Conservation (phyloP, 2,888 invertebrate species). For the Apotomis turbidana region DNA sequence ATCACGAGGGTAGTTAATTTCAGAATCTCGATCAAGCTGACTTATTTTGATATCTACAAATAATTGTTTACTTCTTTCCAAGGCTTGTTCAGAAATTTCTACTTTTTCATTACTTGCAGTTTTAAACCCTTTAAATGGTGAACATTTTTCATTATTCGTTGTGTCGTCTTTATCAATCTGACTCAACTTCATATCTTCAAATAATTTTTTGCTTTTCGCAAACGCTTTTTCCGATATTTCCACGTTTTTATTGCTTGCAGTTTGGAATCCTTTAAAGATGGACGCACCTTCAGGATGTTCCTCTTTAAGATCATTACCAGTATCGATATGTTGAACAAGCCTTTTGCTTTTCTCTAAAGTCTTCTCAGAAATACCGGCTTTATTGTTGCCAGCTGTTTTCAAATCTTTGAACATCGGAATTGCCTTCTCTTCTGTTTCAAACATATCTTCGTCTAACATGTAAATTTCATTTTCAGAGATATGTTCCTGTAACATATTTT, state of each 20-base stretch:
- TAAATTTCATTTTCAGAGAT: slow-evolving; percentile 53
- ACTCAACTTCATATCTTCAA: slow-evolving; percentile 53
- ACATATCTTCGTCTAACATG: slow-evolving; percentile 29
- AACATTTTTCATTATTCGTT: background rate
- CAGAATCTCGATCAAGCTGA: background rate
- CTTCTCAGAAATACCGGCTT: slow-evolving; percentile 48
- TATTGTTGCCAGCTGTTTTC: slow-evolving; percentile 63
- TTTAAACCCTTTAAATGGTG: slow-evolving; percentile 54
- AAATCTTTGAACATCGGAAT: slow-evolving; percentile 50
- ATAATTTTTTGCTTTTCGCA: slow-evolving; percentile 61
- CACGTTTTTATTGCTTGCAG: slow-evolving; percentile 61
- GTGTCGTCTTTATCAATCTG: background rate
- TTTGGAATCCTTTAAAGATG: slow-evolving; percentile 55
- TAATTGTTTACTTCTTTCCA: slow-evolving; percentile 60
- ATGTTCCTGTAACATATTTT: slow-evolving; percentile 57
- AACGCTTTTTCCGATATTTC: slow-evolving; percentile 60
- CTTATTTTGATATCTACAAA: slow-evolving; percentile 56
- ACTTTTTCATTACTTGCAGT: slow-evolving; percentile 62
- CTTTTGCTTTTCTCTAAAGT: too few species aligned
- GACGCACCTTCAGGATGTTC: too few species aligned
- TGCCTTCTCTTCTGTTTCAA: slow-evolving; percentile 9
- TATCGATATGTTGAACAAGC: too few species aligned
- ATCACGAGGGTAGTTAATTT: background rate
- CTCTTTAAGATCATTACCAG: too few species aligned
- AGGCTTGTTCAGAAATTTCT: slow-evolving; percentile 58